A percentile compares a stretch with the other conserved stretches of the same genome.
These are phyloP conservation scores for Orthosia incerta DNA, from an alignment of 2,888 invertebrate species.

Conservation along the genomic window DNA sequence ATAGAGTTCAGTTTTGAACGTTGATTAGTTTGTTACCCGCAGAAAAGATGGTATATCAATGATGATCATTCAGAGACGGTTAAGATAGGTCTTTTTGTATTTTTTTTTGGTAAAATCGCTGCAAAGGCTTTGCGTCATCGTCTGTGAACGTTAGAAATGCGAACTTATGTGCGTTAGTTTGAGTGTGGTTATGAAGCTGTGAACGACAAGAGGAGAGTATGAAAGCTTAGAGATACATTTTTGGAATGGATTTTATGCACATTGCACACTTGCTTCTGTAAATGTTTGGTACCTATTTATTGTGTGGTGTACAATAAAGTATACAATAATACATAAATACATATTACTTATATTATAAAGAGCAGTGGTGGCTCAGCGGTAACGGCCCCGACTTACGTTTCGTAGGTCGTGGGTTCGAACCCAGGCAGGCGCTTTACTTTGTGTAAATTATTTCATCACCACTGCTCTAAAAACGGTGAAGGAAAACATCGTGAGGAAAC, in stretches of 20 bases:
- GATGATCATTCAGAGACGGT: conserved; percentile 77
- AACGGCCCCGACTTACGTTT: too few relatives aligned
- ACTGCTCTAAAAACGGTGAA: too few relatives aligned
- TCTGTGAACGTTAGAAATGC: conserved; percentile 80
- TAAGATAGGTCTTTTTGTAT: conserved; percentile 66
- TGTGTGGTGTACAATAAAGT: too few relatives aligned
- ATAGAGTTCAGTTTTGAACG: conserved; percentile 54
- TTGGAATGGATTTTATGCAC: neutral
- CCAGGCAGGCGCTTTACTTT: too few relatives aligned
- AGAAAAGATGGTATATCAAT: conserved; percentile 56
- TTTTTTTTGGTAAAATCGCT: conserved; percentile 72
- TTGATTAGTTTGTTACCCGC: conserved; percentile 28
- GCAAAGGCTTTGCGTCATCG: conserved; percentile 84
- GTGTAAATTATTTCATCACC: too few relatives aligned
- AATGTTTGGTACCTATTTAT: too few relatives aligned
- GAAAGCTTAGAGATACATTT: neutral
- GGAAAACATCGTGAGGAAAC: too few relatives aligned
- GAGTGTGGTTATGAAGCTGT: conserved; percentile 9
- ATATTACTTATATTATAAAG: too few relatives aligned
- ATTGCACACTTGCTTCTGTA: too few relatives aligned
- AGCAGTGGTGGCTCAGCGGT: too few relatives aligned
- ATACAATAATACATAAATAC: too few relatives aligned
- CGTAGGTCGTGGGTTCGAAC: too few relatives aligned
- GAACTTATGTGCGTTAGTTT: conserved; percentile 18
- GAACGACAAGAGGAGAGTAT: neutral